Conservation (phyloP, 2,797 vertebrate genomes). For the Diglossa cyanea region DNA sequence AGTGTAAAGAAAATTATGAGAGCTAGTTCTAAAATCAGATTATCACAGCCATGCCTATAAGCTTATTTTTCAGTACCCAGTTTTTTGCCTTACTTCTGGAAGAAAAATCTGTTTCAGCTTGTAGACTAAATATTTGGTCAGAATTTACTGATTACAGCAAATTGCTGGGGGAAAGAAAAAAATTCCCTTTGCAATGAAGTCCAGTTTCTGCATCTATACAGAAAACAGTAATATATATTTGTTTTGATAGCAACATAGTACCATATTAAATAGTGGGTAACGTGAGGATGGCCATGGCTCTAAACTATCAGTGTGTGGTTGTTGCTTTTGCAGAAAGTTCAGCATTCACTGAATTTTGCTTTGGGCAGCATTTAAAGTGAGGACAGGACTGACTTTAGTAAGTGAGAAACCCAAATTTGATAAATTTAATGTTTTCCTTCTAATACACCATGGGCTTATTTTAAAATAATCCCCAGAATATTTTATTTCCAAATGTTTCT, state of each 20-base stretch:
- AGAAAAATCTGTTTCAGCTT: neutral
- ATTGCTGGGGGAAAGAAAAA: neutral
- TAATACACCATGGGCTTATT: neutral
- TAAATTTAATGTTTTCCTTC: neutral
- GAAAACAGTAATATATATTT: neutral
- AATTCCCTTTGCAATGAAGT: neutral
- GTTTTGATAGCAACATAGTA: neutral
- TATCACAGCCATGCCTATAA: neutral
- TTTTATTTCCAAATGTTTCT: neutral
- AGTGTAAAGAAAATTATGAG: constrained; percentile 14
- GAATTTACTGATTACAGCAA: neutral
- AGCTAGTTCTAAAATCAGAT: constrained; percentile 21
- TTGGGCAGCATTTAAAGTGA: neutral
- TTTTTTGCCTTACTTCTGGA: neutral
- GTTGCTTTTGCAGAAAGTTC: neutral
- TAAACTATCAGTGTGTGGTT: neutral
- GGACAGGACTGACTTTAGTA: neutral
- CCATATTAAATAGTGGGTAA: neutral
- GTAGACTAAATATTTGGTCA: neutral
- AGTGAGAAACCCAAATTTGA: neutral
- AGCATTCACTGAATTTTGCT: neutral
- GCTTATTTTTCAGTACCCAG: neutral
- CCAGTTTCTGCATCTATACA: neutral
- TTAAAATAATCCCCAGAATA: neutral
- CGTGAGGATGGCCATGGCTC: neutral